A percentile compares a stretch with the other conserved stretches of the same genome.
Evolutionary conservation across 2,797 vertebrate species (phyloP).

Genomic region (Urocyon cinereoargenteus): DNA sequence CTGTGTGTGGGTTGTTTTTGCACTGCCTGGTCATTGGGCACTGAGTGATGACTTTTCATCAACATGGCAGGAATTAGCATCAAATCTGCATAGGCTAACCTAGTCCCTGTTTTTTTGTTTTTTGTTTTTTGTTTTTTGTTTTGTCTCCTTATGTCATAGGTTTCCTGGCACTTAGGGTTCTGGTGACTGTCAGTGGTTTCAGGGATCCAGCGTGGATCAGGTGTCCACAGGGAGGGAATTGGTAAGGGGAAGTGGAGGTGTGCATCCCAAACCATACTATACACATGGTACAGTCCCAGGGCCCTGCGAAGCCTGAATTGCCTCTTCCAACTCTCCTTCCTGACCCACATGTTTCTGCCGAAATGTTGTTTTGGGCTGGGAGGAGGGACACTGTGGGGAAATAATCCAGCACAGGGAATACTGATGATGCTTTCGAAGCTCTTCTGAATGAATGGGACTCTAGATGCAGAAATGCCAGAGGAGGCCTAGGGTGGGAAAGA

Average conservation of each 20-base stretch:
- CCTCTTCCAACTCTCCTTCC: background rate
- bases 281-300: background rate
- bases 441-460: background rate
- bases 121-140: too few relatives aligned
- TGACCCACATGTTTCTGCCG: background rate
- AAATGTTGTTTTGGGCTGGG: background rate
- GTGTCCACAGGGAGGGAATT: background rate
- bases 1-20: background rate
- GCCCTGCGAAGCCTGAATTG: background rate
- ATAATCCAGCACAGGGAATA: background rate
- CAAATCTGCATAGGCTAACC: background rate
- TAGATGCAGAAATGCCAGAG: background rate
- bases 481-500: background rate
- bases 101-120: background rate
- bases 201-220: background rate
- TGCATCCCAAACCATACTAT: too few relatives aligned
- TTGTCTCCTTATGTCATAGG: background rate
- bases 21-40: background rate
- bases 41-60: background rate
- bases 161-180: background rate
- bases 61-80: background rate
- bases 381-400: background rate
- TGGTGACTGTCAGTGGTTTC: background rate
- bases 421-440: background rate
- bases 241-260: background rate